Percentiles rank a stretch among this genome's conserved stretches.
phyloP scores from a whole-genome alignment of 2,888 invertebrate genomes.

The Meiosimyza decipiens region DNA sequence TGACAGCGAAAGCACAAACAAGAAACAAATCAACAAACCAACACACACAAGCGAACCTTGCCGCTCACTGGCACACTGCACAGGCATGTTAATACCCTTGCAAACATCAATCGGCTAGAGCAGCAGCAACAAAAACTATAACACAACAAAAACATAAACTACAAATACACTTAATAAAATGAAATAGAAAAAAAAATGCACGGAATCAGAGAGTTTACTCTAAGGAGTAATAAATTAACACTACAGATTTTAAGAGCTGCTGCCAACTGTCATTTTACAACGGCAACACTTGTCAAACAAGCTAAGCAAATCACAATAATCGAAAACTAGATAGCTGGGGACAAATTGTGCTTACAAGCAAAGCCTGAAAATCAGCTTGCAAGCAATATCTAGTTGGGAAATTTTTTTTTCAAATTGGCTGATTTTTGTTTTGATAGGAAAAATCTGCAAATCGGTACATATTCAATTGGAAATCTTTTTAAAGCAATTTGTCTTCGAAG shows the following conservation, averaged over 20 bases:
- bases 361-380: no score
- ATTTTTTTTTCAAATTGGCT: no score
- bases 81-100: background rate
- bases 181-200: background rate
- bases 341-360: background rate
- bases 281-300: constrained; percentile 30
- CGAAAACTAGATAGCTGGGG: constrained; percentile 10
- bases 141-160: constrained; percentile 9
- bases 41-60: background rate
- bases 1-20: constrained; percentile 25
- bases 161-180: background rate
- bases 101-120: constrained; percentile 1
- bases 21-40: constrained; percentile 11
- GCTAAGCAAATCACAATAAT: constrained; percentile 26
- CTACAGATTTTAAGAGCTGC: no score
- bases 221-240: background rate
- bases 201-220: no score
- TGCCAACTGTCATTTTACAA: background rate
- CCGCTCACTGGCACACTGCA: background rate
- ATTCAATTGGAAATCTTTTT: no score
- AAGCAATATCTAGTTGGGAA: no score
- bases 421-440: no score
- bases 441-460: no score
- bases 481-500: no score
- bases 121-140: constrained; percentile 29